Evolutionary conservation across 1,140 invertebrate genomes (phyloP), one percentile per base, ranked within the genome.

Genomic region (Cyphomyrmex costatus): DNA sequence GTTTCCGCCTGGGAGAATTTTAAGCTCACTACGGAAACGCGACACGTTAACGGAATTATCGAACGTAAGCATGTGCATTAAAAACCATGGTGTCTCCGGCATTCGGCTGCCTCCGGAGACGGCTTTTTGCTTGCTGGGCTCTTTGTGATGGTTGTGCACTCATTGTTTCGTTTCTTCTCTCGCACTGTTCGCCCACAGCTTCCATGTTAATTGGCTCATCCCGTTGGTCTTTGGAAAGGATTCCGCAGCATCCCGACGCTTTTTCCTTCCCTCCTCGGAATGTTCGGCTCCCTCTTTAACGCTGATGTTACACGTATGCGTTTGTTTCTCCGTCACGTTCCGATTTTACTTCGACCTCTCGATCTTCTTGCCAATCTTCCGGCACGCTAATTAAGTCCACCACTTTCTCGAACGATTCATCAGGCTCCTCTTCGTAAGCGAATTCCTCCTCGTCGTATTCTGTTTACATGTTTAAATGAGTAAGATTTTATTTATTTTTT

Each of bases 1-100:
- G 30, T 83, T 71, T 53, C 63, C 36, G 33, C 60, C 66, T 24
- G 24, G 27, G 36, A 14, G 24, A 83, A 74, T 74, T 60, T 60
- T 83, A 60, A 83, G 36, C 78, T 80, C 33, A 19, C 53, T 74
- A n/a, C 24, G 33, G 58, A 89, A 89, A 58, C 74, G 60, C 78
- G 66, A 74, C 56, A 68, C 71, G 73, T 60, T 89, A 89, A 89
- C 79, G 74, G 56, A 89, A 74, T 87, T 90, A 90, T 79, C 79
- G 87, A 80, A 89, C 56, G 70, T 88, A 78, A 77, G 80, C 79
- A 77, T 87, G 89, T 87, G 79, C 83, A 88, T 90, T 89, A 90
- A 90, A 85, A 63, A 30, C 74, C 24, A 21, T 30, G 33, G 46
- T 76, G 73, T 33, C 49, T 51, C 66, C 8, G 70, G 53, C 36